Evolutionary conservation across 2,888 invertebrate genomes (phyloP), one percentile per base, ranked within the genome.

Genomic region (Heteropelma amictum): DNA sequence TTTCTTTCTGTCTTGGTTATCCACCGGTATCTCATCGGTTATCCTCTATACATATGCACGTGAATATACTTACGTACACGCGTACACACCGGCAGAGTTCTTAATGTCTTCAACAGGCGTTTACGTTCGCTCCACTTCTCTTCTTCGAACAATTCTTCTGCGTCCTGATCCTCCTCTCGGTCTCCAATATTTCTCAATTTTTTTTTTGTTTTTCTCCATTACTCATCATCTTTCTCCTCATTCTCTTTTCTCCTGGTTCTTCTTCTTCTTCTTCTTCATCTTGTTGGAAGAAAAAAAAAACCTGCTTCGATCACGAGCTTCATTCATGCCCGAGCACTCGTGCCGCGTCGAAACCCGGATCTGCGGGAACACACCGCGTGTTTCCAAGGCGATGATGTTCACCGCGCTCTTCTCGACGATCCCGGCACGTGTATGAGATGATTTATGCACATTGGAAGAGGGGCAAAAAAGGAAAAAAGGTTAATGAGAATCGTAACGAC

Each of bases 271-370:
- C n/a, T n/a, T n/a, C n/a, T n/a, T n/a, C n/a, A n/a, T n/a, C n/a
- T n/a, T n/a, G n/a, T n/a, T n/a, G 45, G 56, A 19, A 5, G 14
- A 12, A 19, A 30, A 45, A 21, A 69, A 67, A 73, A 68, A 63
- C 68, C 28, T 42, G 63, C 40, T 51, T 10, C 45, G 63, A 63
- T 69, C 68, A 33, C 26, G 26, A 56, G 38, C 64, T 73, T 64
- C 73, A 73, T 73, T 73, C 73, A 73, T 73, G 73, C 58, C 42
- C 56, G 56, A 54, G 49, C 33, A 49, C 49, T 33, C 35, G 49
- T 17, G 42, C 21, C 17, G 33, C 53, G 35, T 56, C 26, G 28
- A 45, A 33, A 73, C 72, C 72, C 72, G 72, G 72, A 73, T 73
- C 72, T 73, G 2, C 28, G 28, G 54, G 54, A 12, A 14, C 12